phyloP scores from a whole-genome alignment of 1,140 invertebrate genomes.

The Campoletis sonorensis region DNA sequence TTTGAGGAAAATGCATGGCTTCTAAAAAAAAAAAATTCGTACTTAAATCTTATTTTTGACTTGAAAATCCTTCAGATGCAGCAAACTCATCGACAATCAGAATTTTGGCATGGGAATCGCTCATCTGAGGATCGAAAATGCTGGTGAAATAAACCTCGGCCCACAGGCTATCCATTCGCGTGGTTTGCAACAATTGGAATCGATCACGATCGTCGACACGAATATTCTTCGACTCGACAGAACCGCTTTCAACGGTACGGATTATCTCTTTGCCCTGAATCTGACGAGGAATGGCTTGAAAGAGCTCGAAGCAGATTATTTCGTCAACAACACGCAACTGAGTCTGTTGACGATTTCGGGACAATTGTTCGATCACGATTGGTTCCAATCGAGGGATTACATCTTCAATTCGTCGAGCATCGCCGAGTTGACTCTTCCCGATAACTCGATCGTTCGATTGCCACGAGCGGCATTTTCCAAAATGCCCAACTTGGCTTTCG shows the following conservation, averaged over 20 bases:
- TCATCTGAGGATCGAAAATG: slow-evolving; percentile 68
- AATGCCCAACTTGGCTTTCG: slow-evolving; percentile 80
- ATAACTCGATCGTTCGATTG: slow-evolving; percentile 80
- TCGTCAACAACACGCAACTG: slow-evolving; percentile 81
- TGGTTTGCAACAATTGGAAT: slow-evolving; percentile 70
- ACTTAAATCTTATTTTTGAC: not conserved
- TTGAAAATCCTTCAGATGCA: slow-evolving; percentile 63
- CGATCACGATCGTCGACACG: slow-evolving; percentile 71
- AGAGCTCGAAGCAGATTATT: slow-evolving; percentile 81
- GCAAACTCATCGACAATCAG: slow-evolving; percentile 67
- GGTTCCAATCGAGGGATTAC: slow-evolving; percentile 70
- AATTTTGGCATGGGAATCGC: slow-evolving; percentile 65
- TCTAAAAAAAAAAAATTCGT: too few relatives aligned
- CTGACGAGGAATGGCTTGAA: slow-evolving; percentile 81
- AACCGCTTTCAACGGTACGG: slow-evolving; percentile 81
- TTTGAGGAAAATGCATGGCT: too few relatives aligned
- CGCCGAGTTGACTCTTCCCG: slow-evolving; percentile 82
- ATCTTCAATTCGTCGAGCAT: slow-evolving; percentile 80
- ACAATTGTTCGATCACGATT: slow-evolving; percentile 76
- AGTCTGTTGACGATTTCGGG: slow-evolving; percentile 81
- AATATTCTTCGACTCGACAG: slow-evolving; percentile 68
- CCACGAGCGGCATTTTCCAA: slow-evolving; percentile 79
- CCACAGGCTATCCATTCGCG: slow-evolving; percentile 64
- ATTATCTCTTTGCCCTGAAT: slow-evolving; percentile 81
- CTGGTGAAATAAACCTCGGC: slow-evolving; percentile 65